These are phyloP conservation scores for Microctonus aethiopoides DNA, from an alignment of 2,888 invertebrate genomes.

Conservation along the genomic window DNA sequence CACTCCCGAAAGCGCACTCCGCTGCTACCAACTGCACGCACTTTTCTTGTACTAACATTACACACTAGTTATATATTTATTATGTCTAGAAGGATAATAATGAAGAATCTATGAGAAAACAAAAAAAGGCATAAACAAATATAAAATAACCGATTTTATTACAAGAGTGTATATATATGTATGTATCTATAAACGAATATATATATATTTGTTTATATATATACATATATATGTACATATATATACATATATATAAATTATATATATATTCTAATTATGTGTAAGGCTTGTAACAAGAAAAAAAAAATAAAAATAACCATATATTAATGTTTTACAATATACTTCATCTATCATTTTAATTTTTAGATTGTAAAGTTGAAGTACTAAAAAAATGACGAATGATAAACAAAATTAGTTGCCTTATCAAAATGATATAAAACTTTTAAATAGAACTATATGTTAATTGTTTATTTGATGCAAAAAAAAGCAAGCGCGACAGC, in stretches of 20 bases:
- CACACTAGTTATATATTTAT: conserved; percentile 65
- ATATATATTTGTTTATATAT: conserved; percentile 19
- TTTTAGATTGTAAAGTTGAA: conserved; percentile 44
- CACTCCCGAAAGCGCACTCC: conserved; percentile 62
- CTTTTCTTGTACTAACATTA: conserved; percentile 67
- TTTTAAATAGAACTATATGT: conserved; percentile 15
- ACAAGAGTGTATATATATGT: conserved; percentile 57
- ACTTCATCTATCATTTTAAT: conserved; percentile 65
- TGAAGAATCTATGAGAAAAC: conserved; percentile 3
- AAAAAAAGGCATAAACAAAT: conserved; percentile 27
- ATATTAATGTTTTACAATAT: conserved; percentile 68
- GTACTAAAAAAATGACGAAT: conserved; percentile 39
- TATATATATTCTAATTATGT: conserved; percentile 66
- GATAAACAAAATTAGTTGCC: conserved; percentile 61
- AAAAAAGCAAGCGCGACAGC: conserved; percentile 8
- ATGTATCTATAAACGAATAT: neutral
- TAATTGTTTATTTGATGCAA: conserved; percentile 29
- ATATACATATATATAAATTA: conserved; percentile 46
- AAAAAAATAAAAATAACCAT: conserved; percentile 64
- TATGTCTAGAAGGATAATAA: conserved; percentile 24
- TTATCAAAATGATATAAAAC: conserved; percentile 50
- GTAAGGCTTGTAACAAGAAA: conserved; percentile 67
- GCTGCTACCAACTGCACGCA: conserved; percentile 67
- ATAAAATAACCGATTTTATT: conserved; percentile 62
- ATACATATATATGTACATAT: conserved; percentile 1